These are phyloP conservation scores for Meloidogyne hapla DNA, from an alignment of 1,140 invertebrate genomes.

Conservation along the genomic window DNA sequence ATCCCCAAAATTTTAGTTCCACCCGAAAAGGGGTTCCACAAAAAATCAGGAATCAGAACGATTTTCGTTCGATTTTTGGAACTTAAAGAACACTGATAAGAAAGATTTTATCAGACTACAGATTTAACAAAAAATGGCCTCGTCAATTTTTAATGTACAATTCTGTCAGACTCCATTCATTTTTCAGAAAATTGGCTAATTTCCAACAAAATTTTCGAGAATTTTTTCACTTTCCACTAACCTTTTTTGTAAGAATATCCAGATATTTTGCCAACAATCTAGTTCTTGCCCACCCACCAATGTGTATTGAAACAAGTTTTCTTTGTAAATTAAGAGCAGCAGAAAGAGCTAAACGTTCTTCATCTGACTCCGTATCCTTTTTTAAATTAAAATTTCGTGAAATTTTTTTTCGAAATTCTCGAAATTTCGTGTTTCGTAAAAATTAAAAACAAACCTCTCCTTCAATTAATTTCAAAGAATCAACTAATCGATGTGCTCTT, in stretches of 20 bases:
- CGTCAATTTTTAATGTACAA: no score
- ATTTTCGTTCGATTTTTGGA: no score
- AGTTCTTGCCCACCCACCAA: background rate
- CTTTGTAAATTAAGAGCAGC: background rate
- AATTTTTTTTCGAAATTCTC: no score
- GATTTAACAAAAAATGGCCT: no score
- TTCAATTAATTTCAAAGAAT: background rate
- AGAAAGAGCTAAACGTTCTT: background rate
- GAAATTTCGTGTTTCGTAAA: no score
- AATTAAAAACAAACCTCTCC: background rate
- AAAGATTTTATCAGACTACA: no score
- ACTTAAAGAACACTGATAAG: background rate
- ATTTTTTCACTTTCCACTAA: background rate
- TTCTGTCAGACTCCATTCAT: no score
- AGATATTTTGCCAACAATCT: background rate
- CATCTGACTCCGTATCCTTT: background rate
- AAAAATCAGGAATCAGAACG: no score
- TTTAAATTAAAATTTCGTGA: background rate
- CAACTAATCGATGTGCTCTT: background rate
- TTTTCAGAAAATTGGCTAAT: no score
- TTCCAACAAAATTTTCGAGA: no score
- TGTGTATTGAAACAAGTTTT: background rate
- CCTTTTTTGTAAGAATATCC: background rate
- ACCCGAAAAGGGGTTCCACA: no score
- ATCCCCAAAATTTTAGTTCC: no score